A percentile compares a stretch with the other conserved stretches of the same genome.
Evolutionary conservation across 1,140 invertebrate genomes (phyloP).

Genomic region (Holcopasites calliopsidis): DNA sequence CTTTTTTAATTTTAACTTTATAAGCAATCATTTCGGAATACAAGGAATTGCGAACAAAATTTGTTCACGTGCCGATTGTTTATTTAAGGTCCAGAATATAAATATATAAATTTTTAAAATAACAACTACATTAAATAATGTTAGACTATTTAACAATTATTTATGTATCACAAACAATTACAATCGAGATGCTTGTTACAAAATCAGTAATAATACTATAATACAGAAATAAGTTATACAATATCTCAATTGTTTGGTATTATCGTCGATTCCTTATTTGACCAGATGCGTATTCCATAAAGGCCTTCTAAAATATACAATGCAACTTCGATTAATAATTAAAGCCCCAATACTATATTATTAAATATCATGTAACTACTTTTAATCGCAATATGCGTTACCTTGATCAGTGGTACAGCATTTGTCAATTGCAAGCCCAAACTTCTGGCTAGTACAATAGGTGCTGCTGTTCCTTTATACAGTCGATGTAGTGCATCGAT

Average conservation of each 20-base stretch:
- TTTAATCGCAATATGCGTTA: slow-evolving; percentile 64
- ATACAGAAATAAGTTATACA: slow-evolving; percentile 6
- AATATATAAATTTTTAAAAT: background rate
- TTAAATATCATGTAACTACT: background rate
- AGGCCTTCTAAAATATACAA: slow-evolving; percentile 55
- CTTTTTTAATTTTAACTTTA: too few relatives aligned
- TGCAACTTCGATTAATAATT: background rate
- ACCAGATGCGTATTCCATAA: slow-evolving; percentile 65
- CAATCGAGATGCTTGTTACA: background rate
- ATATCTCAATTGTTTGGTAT: background rate
- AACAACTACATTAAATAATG: background rate
- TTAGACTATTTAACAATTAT: background rate
- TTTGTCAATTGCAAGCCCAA: slow-evolving; percentile 93
- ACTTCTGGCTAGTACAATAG: slow-evolving; percentile 90
- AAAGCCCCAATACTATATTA: background rate
- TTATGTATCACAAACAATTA: background rate
- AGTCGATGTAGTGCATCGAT: slow-evolving; percentile 94
- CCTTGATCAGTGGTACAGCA: slow-evolving; percentile 89
- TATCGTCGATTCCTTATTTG: slow-evolving; percentile 16
- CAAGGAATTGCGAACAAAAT: too few relatives aligned
- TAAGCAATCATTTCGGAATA: too few relatives aligned
- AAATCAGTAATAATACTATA: background rate
- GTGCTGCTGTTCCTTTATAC: slow-evolving; percentile 88
- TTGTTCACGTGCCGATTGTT: too few relatives aligned
- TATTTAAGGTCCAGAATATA: too few relatives aligned